A percentile compares a stretch with the other conserved stretches of the same genome.
These are phyloP conservation scores for Polydrusus pterygomalis DNA, from an alignment of 2,888 invertebrate species.

Conservation along the genomic window DNA sequence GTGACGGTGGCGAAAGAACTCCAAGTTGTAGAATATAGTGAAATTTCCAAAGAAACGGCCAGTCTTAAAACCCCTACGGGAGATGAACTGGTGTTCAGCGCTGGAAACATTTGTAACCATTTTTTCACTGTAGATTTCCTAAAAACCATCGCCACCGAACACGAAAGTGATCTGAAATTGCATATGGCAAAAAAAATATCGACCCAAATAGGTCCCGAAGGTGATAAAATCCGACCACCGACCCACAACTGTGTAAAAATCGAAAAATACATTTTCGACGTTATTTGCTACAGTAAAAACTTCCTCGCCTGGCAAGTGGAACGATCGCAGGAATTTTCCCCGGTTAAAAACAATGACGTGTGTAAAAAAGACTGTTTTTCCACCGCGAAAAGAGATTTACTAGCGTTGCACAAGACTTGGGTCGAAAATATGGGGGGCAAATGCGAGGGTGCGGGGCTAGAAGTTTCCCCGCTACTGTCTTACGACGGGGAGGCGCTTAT, in stretches of 20 bases:
- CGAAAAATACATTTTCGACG: constrained; percentile 99
- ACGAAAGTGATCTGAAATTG: constrained; percentile 85
- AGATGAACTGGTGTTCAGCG: constrained; percentile 87
- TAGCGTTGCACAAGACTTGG: constrained; percentile 85
- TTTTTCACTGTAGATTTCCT: constrained; percentile 94
- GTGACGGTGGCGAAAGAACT: constrained; percentile 92
- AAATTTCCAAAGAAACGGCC: constrained; percentile 90
- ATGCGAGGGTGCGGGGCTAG: constrained; percentile 80
- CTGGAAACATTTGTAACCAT: constrained; percentile 99
- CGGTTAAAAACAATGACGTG: constrained; percentile 93
- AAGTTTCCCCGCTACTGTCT: constrained; percentile 93
- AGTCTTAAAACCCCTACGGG: constrained; percentile 86
- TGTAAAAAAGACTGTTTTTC: constrained; percentile 92
- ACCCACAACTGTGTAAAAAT: constrained; percentile 97
- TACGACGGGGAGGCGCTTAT: constrained; percentile 91
- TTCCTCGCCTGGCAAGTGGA: constrained; percentile 96
- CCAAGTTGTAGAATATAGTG: constrained; percentile 97
- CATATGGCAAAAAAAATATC: constrained; percentile 99
- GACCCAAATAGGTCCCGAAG: constrained; percentile 84
- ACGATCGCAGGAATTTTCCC: constrained; percentile 95
- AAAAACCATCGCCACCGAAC: constrained; percentile 79
- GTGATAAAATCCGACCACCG: constrained; percentile 82
- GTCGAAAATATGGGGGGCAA: constrained; percentile 87
- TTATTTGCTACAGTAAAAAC: constrained; percentile 92
- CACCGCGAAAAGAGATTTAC: constrained; percentile 87